phyloP scores from a whole-genome alignment of 2,797 vertebrate species.

The Coranthus polyacanthus region DNA sequence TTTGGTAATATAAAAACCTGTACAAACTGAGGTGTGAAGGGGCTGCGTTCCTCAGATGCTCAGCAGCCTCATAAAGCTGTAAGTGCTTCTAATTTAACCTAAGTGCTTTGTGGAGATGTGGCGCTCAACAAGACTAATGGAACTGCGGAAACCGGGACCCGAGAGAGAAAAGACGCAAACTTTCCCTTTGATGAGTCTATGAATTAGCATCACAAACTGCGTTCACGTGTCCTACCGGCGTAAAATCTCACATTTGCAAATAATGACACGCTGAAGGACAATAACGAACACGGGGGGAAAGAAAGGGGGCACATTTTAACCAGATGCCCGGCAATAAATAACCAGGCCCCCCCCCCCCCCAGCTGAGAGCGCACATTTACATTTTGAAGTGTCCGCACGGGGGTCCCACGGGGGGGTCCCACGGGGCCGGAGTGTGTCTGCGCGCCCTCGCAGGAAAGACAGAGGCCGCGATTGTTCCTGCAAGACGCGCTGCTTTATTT shows the following conservation, averaged over 20 bases:
- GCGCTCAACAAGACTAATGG: slow-evolving; percentile 43
- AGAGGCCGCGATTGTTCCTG: slow-evolving; percentile 47
- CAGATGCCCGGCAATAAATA: slow-evolving; percentile 85
- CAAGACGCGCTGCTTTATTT: slow-evolving; percentile 25
- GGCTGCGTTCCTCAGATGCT: slow-evolving; percentile 38
- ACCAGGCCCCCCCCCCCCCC: slow-evolving; percentile 68
- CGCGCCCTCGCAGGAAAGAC: slow-evolving; percentile 25
- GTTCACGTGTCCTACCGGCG: slow-evolving; percentile 75
- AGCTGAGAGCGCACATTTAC: slow-evolving; percentile 71
- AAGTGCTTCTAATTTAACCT: slow-evolving; percentile 47
- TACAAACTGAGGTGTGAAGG: too few species aligned
- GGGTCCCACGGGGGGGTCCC: slow-evolving; percentile 52
- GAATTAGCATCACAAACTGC: slow-evolving; percentile 82
- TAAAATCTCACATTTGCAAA: slow-evolving; percentile 80
- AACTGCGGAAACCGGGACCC: slow-evolving; percentile 35
- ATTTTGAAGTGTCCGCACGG: slow-evolving; percentile 63
- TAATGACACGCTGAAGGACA: slow-evolving; percentile 79
- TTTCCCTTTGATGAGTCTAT: slow-evolving; percentile 77
- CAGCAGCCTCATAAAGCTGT: slow-evolving; percentile 50
- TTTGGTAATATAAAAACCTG: too few species aligned
- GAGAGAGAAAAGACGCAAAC: slow-evolving; percentile 37
- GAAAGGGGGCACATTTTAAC: slow-evolving; percentile 83
- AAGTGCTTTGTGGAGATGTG: slow-evolving; percentile 35
- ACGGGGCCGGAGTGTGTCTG: slow-evolving; percentile 52
- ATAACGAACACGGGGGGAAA: slow-evolving; percentile 76